Conservation (phyloP, 2,888 invertebrate species). For the Euclidia mi region DNA sequence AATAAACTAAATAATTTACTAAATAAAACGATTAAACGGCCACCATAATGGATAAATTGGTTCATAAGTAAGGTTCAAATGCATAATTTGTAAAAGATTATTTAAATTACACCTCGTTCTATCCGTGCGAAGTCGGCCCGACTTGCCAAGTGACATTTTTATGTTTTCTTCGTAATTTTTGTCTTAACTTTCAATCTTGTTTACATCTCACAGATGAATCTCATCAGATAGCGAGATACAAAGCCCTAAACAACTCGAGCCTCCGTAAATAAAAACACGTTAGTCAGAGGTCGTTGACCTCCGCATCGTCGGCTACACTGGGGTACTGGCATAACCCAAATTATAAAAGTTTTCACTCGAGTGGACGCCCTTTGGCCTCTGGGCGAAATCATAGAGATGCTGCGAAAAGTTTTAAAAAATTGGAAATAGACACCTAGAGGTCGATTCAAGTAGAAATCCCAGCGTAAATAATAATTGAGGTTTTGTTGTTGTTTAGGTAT, state of each 20-base stretch:
- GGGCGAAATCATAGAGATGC: slow-evolving; percentile 50
- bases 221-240: slow-evolving; percentile 34
- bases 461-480: no score
- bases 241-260: slow-evolving; percentile 31
- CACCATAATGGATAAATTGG: no score
- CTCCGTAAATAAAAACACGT: slow-evolving; percentile 59
- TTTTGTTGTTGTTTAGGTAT: slow-evolving; percentile 14
- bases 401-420: slow-evolving; percentile 54
- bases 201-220: not conserved
- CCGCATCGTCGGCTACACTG: slow-evolving; percentile 24
- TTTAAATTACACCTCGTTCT: no score
- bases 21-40: no score
- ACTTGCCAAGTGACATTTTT: no score
- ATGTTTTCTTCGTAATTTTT: no score
- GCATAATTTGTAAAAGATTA: no score
- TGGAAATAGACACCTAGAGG: slow-evolving; percentile 34
- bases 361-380: slow-evolving; percentile 44
- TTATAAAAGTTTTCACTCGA: slow-evolving; percentile 69
- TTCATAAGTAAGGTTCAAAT: no score
- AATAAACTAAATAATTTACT: no score
- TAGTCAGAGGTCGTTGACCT: slow-evolving; percentile 50
- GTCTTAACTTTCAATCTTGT: no score
- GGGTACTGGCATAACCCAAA: slow-evolving; percentile 62
- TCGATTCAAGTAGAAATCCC: slow-evolving; percentile 16
- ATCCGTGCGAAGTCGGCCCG: no score